phyloP scores from a whole-genome alignment of 2,888 invertebrate genomes.

The Pheosia gnoma region DNA sequence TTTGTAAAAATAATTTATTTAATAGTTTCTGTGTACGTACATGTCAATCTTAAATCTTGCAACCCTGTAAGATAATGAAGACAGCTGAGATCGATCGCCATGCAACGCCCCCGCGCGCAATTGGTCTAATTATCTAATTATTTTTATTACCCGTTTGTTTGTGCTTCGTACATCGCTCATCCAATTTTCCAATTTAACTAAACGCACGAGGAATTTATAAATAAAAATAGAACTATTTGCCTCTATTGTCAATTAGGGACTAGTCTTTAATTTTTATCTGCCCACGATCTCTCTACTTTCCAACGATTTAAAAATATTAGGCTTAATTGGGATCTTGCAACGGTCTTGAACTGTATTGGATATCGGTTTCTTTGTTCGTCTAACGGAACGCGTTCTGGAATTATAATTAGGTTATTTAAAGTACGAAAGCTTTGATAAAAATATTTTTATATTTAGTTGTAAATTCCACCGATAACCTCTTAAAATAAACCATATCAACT shows the following conservation, averaged over 20 bases:
- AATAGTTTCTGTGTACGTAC: no score
- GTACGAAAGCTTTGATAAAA: slow-evolving; percentile 4
- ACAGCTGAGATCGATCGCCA: slow-evolving; percentile 58
- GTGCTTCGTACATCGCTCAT: slow-evolving; percentile 56
- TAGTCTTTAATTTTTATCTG: slow-evolving; percentile 23
- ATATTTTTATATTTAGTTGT: background rate
- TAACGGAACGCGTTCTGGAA: slow-evolving; percentile 19
- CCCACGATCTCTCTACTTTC: slow-evolving; percentile 20
- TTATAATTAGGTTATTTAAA: slow-evolving; percentile 12
- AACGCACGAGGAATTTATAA: slow-evolving; percentile 18
- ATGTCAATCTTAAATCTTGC: no score
- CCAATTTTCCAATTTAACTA: slow-evolving; percentile 65
- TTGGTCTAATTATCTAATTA: slow-evolving; percentile 78
- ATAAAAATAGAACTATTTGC: slow-evolving; percentile 11
- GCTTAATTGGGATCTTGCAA: slow-evolving; percentile 37
- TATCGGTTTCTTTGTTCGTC: slow-evolving; percentile 28
- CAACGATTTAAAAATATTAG: slow-evolving; percentile 28
- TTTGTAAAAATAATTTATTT: no score
- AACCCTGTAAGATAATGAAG: slow-evolving; percentile 54
- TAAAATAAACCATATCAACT: slow-evolving; percentile 28
- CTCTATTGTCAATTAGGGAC: slow-evolving; percentile 21
- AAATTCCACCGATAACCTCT: slow-evolving; percentile 11
- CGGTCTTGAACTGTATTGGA: slow-evolving; percentile 21
- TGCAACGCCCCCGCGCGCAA: slow-evolving; percentile 61
- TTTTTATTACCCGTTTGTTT: slow-evolving; percentile 81